phyloP scores from a whole-genome alignment of 1,140 invertebrate species.

The Stegodyphus dumicola region DNA sequence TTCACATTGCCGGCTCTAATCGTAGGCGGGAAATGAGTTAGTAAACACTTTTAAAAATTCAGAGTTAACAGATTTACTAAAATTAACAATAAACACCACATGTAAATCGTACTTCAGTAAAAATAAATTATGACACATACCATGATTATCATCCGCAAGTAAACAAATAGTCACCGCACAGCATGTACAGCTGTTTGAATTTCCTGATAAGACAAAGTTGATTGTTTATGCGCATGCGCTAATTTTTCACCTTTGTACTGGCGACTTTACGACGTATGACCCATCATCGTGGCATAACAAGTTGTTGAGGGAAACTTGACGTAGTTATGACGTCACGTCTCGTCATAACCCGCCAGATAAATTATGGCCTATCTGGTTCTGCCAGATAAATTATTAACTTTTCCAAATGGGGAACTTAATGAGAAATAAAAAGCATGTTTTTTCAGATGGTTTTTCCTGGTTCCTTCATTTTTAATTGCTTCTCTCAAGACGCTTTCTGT shows the following conservation, averaged over 20 bases:
- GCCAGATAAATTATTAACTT: too few relatives aligned
- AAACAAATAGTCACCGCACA: conserved; percentile 4
- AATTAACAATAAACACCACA: too few relatives aligned
- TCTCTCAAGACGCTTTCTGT: too few relatives aligned
- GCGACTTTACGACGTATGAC: not conserved
- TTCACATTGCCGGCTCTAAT: not conserved
- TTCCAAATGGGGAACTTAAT: too few relatives aligned
- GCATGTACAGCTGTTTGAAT: conserved; percentile 37
- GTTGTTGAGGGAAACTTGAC: not conserved
- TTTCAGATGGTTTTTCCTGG: too few relatives aligned
- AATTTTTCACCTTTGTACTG: conserved; percentile 4
- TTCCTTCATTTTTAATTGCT: too few relatives aligned
- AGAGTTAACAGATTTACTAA: too few relatives aligned
- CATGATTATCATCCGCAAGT: conserved; percentile 18
- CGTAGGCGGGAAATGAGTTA: not conserved
- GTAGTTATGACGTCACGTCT: too few relatives aligned
- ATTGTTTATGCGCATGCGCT: conserved; percentile 1
- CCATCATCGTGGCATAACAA: not conserved
- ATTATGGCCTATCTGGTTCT: too few relatives aligned
- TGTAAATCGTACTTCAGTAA: not conserved
- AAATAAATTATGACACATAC: conserved; percentile 8
- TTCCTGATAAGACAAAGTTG: conserved; percentile 14
- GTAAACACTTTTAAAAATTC: too few relatives aligned
- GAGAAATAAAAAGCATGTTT: too few relatives aligned
- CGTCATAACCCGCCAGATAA: too few relatives aligned